Evolutionary conservation across 1,140 invertebrate genomes (phyloP).

Genomic region (Geopemphigus sp.): DNA sequence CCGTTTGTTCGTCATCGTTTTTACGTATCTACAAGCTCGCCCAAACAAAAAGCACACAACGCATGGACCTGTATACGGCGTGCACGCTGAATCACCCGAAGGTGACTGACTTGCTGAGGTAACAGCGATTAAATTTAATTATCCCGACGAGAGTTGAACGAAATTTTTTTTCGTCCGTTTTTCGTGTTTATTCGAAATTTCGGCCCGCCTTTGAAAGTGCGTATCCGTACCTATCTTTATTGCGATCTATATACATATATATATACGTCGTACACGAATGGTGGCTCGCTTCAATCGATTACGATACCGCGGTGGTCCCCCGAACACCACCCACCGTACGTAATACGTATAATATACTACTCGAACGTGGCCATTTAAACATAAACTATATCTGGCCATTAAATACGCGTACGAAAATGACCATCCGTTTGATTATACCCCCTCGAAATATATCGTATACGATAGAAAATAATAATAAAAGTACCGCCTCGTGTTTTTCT

Average conservation of each 20-base stretch:
- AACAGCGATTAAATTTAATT: not conserved
- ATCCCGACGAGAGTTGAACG: not conserved
- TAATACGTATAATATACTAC: not conserved
- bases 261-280: no score
- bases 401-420: no score
- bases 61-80: constrained; percentile 31
- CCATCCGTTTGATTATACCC: constrained; percentile 34
- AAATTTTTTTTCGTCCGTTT: not conserved
- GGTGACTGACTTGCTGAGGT: constrained; percentile 16
- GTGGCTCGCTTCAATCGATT: not conserved
- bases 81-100: constrained; percentile 38
- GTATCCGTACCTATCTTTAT: not conserved
- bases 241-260: not conserved
- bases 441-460: not conserved
- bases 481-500: constrained; percentile 24
- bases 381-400: not conserved
- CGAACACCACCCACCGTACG: no score
- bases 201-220: not conserved
- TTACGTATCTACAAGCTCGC: no score
- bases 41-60: no score
- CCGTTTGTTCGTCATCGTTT: no score
- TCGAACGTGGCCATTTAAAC: not conserved
- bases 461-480: not conserved
- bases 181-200: not conserved
- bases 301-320: not conserved